Evolutionary conservation across 37 sponge, comb jelly and placozoan genomes (phyloP).

Genomic region (Dysidea cf. avara): DNA sequence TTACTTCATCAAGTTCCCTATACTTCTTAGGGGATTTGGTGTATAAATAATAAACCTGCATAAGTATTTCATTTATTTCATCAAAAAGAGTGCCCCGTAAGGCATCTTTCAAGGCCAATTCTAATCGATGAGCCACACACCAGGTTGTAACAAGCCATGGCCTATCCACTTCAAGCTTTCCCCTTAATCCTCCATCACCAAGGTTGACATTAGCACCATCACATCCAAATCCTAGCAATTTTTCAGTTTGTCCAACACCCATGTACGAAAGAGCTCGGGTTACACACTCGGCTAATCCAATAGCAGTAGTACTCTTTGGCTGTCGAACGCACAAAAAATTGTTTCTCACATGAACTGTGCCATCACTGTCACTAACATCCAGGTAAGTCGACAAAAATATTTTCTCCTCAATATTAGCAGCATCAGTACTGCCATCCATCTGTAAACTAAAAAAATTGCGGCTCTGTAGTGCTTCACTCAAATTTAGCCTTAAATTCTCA

Average conservation of each 20-base stretch:
- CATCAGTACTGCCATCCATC: constrained; percentile 42
- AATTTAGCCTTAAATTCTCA: background rate
- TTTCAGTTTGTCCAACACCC: constrained; percentile 33
- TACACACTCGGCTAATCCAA: too few species aligned
- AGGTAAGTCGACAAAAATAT: constrained; percentile 28
- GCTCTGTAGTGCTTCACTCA: constrained; percentile 1
- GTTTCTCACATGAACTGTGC: constrained; percentile 29
- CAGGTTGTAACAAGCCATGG: constrained; percentile 60
- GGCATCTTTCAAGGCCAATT: constrained; percentile 69
- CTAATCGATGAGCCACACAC: constrained; percentile 69
- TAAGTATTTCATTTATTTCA: constrained; percentile 51
- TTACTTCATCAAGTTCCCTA: constrained; percentile 50
- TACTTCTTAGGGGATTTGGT: constrained; percentile 70
- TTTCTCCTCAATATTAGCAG: constrained; percentile 38
- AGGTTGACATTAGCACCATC: constrained; percentile 63
- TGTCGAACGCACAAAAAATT: constrained; percentile 30
- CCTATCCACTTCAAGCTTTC: constrained; percentile 22
- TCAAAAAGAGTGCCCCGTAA: constrained; percentile 37
- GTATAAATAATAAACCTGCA: constrained; percentile 56
- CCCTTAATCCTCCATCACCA: constrained; percentile 42
- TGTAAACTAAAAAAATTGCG: constrained; percentile 33
- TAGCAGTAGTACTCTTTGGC: too few species aligned
- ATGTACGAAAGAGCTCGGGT: constrained; percentile 4
- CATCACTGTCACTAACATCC: too few species aligned
- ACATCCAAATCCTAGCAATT: constrained; percentile 68